Evolutionary conservation across 1,140 invertebrate species (phyloP).

Genomic region (Palaemon carinicauda): DNA sequence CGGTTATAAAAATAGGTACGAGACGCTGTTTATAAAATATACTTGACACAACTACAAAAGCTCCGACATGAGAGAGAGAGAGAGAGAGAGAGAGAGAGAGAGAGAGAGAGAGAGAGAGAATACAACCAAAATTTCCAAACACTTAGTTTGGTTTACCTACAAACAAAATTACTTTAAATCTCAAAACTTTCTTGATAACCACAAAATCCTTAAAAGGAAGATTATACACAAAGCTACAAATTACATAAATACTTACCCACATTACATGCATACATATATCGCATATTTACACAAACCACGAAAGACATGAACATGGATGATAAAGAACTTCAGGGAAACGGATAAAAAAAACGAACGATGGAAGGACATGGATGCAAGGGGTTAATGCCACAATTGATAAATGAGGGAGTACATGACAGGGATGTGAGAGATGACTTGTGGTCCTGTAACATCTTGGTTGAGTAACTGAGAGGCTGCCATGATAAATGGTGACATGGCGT

Average conservation of each 20-base stretch:
- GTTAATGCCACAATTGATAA: conserved; percentile 1
- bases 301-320: neutral
- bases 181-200: too few species aligned
- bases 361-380: neutral
- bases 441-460: neutral
- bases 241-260: too few species aligned
- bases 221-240: too few species aligned
- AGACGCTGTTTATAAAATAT: too few species aligned
- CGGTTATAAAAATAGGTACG: too few species aligned
- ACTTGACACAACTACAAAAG: too few species aligned
- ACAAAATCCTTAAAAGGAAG: too few species aligned
- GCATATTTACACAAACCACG: neutral
- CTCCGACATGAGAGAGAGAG: too few species aligned
- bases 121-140: too few species aligned
- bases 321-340: neutral
- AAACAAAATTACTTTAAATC: too few species aligned
- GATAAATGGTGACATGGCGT: neutral
- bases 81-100: neutral
- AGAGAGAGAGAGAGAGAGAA: neutral
- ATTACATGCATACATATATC: too few species aligned
- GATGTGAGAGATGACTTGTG: conserved; percentile 3
- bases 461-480: neutral
- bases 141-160: too few species aligned
- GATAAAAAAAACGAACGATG: neutral
- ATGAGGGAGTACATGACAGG: neutral